phyloP scores from a whole-genome alignment of 2,888 invertebrate genomes.

The Conistra vaccinii region DNA sequence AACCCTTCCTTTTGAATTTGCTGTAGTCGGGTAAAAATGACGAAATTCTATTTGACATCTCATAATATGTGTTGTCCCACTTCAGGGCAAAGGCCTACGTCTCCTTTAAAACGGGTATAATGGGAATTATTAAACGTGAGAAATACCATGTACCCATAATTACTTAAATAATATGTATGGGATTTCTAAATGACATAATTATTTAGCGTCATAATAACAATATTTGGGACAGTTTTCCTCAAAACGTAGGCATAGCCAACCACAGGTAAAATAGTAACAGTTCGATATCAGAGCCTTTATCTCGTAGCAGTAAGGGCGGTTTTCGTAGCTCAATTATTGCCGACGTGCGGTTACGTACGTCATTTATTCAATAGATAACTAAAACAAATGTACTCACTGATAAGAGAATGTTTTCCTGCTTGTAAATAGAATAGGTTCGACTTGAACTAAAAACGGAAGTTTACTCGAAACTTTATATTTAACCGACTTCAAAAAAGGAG shows the following conservation, averaged over 20 bases:
- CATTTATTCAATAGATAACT: constrained; percentile 17
- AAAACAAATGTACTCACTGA: constrained; percentile 14
- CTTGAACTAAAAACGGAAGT: not conserved
- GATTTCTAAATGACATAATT: not conserved
- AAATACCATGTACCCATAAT: not conserved
- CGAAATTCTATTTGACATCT: too few species aligned
- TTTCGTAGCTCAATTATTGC: not conserved
- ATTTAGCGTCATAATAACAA: not conserved
- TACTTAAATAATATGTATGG: not conserved
- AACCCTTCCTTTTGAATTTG: too few species aligned
- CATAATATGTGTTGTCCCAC: too few species aligned
- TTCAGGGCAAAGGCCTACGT: too few species aligned
- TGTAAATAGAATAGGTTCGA: not conserved
- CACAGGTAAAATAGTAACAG: not conserved
- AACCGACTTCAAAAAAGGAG: too few species aligned
- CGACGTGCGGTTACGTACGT: not conserved
- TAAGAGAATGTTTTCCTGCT: not conserved
- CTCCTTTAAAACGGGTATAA: not conserved
- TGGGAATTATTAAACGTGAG: not conserved
- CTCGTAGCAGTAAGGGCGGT: not conserved
- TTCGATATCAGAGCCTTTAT: not conserved
- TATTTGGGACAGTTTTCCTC: constrained; percentile 1
- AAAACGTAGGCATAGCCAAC: not conserved
- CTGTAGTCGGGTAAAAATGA: too few species aligned
- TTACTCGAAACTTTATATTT: not conserved